phyloP scores from a whole-genome alignment of 2,113 vertebrate genomes.

The Istiophorus platypterus region DNA sequence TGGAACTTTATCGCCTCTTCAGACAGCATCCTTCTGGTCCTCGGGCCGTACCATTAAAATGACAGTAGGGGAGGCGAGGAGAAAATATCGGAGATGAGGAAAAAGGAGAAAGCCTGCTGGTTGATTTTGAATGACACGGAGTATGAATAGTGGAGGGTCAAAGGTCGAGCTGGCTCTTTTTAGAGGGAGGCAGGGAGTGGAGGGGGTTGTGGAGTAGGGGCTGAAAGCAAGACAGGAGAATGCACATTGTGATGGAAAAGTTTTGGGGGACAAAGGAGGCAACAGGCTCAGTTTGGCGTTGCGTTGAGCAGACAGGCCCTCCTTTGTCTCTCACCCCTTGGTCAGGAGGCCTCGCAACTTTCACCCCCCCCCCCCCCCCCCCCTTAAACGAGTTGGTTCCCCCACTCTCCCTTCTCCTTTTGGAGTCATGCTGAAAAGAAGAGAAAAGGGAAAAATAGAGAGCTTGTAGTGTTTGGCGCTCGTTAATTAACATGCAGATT shows the following conservation, averaged over 20 bases:
- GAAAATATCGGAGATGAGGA: slow-evolving; percentile 58
- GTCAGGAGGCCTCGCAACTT: slow-evolving; percentile 82
- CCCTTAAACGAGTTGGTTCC: slow-evolving; percentile 45
- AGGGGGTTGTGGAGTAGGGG: slow-evolving; percentile 39
- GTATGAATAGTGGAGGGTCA: slow-evolving; percentile 75
- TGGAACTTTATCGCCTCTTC: slow-evolving; percentile 61
- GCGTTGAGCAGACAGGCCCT: slow-evolving; percentile 79
- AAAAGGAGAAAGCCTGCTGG: slow-evolving; percentile 65
- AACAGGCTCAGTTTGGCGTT: slow-evolving; percentile 79
- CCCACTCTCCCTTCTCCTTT: slow-evolving; percentile 33
- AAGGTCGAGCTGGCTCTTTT: slow-evolving; percentile 78
- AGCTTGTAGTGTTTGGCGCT: slow-evolving; percentile 52
- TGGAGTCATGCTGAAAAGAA: slow-evolving; percentile 54
- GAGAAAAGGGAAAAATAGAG: slow-evolving; percentile 57
- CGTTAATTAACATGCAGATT: slow-evolving; percentile 78
- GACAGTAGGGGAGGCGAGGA: slow-evolving; percentile 12
- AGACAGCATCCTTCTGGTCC: slow-evolving; percentile 28
- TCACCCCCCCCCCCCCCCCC: slow-evolving; percentile 59
- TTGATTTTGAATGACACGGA: slow-evolving; percentile 74
- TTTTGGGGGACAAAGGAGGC: slow-evolving; percentile 79
- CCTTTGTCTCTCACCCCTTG: slow-evolving; percentile 79
- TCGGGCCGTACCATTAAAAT: slow-evolving; percentile 42
- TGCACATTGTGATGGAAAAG: slow-evolving; percentile 85
- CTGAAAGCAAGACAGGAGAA: slow-evolving; percentile 76
- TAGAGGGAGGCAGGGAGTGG: slow-evolving; percentile 36